Conservation (phyloP, 2,797 vertebrate genomes). For the Echiichthys vipera region DNA sequence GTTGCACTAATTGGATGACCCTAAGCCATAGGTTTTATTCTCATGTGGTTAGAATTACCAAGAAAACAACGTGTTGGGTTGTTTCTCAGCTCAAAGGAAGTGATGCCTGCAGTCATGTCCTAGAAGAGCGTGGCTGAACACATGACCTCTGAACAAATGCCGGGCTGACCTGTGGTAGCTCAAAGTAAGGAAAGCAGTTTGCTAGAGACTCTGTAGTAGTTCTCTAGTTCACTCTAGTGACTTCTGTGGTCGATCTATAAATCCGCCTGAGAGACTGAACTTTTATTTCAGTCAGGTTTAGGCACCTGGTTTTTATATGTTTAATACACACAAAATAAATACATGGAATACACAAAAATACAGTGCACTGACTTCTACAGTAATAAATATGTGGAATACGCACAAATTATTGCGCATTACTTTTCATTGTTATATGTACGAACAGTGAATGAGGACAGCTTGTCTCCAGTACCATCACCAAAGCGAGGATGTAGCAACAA, state of each 20-base stretch:
- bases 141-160: conserved; percentile 49
- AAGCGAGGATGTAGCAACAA: too few relatives aligned
- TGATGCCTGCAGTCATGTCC: conserved; percentile 42
- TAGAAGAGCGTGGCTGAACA: conserved; percentile 16
- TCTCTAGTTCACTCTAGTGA: conserved; percentile 23
- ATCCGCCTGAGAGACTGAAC: not conserved
- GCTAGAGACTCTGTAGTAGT: conserved; percentile 31
- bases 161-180: conserved; percentile 40
- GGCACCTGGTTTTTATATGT: too few relatives aligned
- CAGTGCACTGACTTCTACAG: too few relatives aligned
- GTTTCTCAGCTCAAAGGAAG: conserved; percentile 46
- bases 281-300: too few relatives aligned
- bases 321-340: too few relatives aligned
- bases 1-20: conserved; percentile 54
- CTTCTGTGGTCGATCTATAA: not conserved
- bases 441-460: too few relatives aligned
- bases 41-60: conserved; percentile 65
- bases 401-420: too few relatives aligned
- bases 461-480: not conserved
- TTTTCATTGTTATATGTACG: too few relatives aligned
- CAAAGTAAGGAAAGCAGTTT: conserved; percentile 24
- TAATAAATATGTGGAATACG: too few relatives aligned
- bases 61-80: conserved; percentile 42
- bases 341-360: too few relatives aligned
- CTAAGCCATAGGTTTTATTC: conserved; percentile 34